Evolutionary conservation across 2,113 vertebrate genomes (phyloP), one percentile per base, ranked within the genome.

Genomic region (Elachura formosa): DNA sequence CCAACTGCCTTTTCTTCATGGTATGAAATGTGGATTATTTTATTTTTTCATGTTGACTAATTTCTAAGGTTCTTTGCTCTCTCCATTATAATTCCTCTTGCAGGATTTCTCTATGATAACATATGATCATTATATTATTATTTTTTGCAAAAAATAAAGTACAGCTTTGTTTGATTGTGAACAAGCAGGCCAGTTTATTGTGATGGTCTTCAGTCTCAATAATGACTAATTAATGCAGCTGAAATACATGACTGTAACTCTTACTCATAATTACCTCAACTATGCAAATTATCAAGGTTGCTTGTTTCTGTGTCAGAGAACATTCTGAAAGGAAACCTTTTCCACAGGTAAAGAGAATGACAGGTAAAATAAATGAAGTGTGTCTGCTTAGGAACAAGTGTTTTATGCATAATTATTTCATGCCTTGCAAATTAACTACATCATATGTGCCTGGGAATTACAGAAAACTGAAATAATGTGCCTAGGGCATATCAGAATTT

Each of bases 361-460:
- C 81, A 85, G 71, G 62, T 89, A 41, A 94, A 96, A 74, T 72
- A 91, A 94, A 78, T 93, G n/a, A 96, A 92, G 74, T 79, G 48
- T 78, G 19, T 90, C 69, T 92, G 89, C 66, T 89, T 84, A 89
- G 62, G 49, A 94, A 46, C 54, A 84, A 92, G 69, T 95, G 68
- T 94, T 94, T 96, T 91, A 75, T 73, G 69, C 58, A 46, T 89
- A 94, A 87, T 87, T 95, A 75, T 94, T 94, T 94, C 40, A 91
- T 85, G 83, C 43, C 28, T 84, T 92, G 71, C 74, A 89, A 91
- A 92, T 90, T 96, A 94, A 92, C 41, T 92, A 28, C 41, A 72
- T 89, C 78, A 46, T 63, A 56, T 84, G 23, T 90, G 62, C 34
- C 69, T 94, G 74, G 77, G 49, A 96, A 89, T 94, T 87, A 56